A percentile compares a stretch with the other conserved stretches of the same genome.
These are phyloP conservation scores for Agonopterix subpropinquella DNA, from an alignment of 2,888 invertebrate genomes.

Conservation along the genomic window DNA sequence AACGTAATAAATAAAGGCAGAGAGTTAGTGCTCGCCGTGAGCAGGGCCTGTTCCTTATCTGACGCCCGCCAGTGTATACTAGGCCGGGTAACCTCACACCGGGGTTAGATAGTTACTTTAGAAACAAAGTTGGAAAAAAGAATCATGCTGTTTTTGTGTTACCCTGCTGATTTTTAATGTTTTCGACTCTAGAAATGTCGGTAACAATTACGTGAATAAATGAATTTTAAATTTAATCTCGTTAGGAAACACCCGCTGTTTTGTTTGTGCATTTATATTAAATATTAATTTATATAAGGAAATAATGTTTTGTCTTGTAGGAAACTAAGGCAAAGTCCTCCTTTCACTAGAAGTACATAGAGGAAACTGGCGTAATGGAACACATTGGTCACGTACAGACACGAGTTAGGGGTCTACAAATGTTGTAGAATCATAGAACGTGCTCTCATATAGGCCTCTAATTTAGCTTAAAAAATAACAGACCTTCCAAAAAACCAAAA, in stretches of 20 bases:
- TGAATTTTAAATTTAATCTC: constrained; percentile 6
- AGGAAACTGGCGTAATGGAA: no score
- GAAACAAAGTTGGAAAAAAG: background rate
- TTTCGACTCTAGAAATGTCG: background rate
- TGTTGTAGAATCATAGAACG: no score
- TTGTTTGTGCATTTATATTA: background rate
- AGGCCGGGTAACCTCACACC: constrained; percentile 54
- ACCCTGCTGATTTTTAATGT: background rate
- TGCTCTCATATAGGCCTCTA: no score
- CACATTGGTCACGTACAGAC: no score
- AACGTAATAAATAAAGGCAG: constrained; percentile 62
- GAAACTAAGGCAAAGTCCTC: no score
- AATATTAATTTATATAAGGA: no score
- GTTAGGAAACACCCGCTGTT: background rate
- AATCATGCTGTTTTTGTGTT: background rate
- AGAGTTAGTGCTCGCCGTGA: constrained; percentile 57
- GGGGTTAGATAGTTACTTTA: constrained; percentile 15
- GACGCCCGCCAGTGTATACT: constrained; percentile 39
- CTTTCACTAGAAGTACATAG: no score
- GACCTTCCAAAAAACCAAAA: no score
- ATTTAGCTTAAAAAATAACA: no score
- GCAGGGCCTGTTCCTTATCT: constrained; percentile 60
- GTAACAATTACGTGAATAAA: constrained; percentile 2
- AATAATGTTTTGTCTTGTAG: no score
- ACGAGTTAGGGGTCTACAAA: no score